Conservation (phyloP, 2,888 invertebrate genomes). For the Lithophane socia region DNA sequence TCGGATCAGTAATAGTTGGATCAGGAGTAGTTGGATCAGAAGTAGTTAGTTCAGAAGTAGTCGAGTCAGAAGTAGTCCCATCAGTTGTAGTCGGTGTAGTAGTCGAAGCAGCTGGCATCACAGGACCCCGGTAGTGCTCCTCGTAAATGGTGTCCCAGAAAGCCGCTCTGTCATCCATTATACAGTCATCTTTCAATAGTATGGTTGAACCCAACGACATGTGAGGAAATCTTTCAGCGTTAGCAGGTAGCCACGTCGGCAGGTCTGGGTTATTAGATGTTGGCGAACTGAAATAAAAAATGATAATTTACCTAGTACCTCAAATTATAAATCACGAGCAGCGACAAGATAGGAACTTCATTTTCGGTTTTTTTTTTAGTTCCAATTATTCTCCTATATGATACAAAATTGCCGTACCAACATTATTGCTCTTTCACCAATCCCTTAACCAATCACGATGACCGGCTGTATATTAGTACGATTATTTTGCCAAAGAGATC, state of each 20-base stretch:
- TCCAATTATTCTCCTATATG: rapidly evolving
- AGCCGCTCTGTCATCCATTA: slow-evolving; percentile 61
- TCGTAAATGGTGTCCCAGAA: slow-evolving; percentile 76
- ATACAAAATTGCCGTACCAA: not conserved
- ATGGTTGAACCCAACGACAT: slow-evolving; percentile 70
- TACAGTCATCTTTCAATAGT: slow-evolving; percentile 54
- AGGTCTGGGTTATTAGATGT: slow-evolving; percentile 57
- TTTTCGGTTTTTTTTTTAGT: not conserved
- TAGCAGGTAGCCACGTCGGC: slow-evolving; percentile 70
- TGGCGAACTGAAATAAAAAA: slow-evolving; percentile 68
- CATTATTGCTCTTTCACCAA: slow-evolving; percentile 1
- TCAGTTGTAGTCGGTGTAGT: not conserved
- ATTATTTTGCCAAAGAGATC: not conserved
- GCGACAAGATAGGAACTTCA: not conserved
- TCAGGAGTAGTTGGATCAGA: not conserved
- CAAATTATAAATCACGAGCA: not conserved
- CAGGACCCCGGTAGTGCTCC: slow-evolving; percentile 68
- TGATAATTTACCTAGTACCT: not conserved
- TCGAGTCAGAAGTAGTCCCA: too few relatives aligned
- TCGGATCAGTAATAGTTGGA: not conserved
- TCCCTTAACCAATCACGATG: not conserved
- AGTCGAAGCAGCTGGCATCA: slow-evolving; percentile 54
- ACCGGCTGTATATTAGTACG: not conserved
- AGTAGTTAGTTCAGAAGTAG: not conserved
- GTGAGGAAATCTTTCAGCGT: slow-evolving; percentile 65